Evolutionary conservation across 2,113 vertebrate species (phyloP).

Genomic region (Macaca mulatta): DNA sequence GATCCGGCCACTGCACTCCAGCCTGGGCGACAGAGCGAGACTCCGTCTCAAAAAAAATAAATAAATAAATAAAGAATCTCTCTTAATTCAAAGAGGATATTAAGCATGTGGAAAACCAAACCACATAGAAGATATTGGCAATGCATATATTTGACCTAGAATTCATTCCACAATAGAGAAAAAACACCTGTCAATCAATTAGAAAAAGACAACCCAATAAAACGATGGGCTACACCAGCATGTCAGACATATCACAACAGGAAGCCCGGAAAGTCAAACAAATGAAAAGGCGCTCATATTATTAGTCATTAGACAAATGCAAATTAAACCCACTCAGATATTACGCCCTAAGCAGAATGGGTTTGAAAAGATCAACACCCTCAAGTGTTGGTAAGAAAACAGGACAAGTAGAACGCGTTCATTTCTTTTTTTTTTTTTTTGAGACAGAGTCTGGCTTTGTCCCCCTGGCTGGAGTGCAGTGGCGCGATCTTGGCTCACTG

Average conservation of each 20-base stretch:
- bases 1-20: too few species aligned
- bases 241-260: not conserved
- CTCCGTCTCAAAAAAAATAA: too few species aligned
- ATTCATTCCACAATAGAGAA: not conserved
- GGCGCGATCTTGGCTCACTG: too few species aligned
- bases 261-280: not conserved
- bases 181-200: not conserved
- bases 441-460: too few species aligned
- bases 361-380: not conserved
- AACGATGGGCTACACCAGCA: not conserved
- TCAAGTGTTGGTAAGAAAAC: not conserved
- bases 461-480: too few species aligned
- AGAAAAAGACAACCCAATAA: not conserved
- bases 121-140: not conserved
- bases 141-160: not conserved
- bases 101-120: not conserved
- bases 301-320: not conserved
- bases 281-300: not conserved
- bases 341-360: not conserved
- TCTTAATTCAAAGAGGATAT: not conserved
- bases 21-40: too few species aligned
- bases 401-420: not conserved
- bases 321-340: not conserved
- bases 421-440: not conserved
- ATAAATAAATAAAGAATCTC: not conserved